Percentiles rank a stretch among this genome's conserved stretches.
Conservation (phyloP, 2,113 vertebrate genomes). For the Orcinus orca region DNA sequence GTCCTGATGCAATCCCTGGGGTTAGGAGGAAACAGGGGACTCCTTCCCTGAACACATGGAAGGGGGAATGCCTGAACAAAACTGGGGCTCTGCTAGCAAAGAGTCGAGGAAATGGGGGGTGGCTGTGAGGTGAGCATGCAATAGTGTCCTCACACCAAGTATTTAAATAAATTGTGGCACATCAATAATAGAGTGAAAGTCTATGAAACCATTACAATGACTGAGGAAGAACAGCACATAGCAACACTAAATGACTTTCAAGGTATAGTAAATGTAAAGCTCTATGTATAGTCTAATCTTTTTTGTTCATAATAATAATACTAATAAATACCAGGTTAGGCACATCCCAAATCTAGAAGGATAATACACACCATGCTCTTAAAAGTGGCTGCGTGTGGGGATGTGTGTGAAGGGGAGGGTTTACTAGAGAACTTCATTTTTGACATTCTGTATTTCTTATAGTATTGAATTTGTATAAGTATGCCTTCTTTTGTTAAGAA, state of each 20-base stretch:
- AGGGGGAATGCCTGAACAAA: not conserved
- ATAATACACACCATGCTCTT: not conserved
- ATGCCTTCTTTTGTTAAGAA: conserved; percentile 40
- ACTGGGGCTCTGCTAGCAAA: not conserved
- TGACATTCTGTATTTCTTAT: conserved; percentile 38
- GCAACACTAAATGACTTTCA: not conserved
- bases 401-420: not conserved
- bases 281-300: not conserved
- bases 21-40: not conserved
- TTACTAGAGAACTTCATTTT: not conserved
- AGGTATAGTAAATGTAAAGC: not conserved
- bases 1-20: not conserved
- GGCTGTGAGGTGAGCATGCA: not conserved
- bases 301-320: not conserved
- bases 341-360: not conserved
- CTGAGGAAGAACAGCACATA: not conserved
- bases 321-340: not conserved
- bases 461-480: not conserved
- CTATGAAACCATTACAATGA: not conserved
- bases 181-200: not conserved
- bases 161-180: not conserved
- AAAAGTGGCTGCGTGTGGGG: not conserved
- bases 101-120: not conserved
- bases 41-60: not conserved
- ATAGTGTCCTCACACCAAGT: not conserved